These are phyloP conservation scores for Drosophila orosa DNA, from an alignment of 1,140 invertebrate species.

Conservation along the genomic window DNA sequence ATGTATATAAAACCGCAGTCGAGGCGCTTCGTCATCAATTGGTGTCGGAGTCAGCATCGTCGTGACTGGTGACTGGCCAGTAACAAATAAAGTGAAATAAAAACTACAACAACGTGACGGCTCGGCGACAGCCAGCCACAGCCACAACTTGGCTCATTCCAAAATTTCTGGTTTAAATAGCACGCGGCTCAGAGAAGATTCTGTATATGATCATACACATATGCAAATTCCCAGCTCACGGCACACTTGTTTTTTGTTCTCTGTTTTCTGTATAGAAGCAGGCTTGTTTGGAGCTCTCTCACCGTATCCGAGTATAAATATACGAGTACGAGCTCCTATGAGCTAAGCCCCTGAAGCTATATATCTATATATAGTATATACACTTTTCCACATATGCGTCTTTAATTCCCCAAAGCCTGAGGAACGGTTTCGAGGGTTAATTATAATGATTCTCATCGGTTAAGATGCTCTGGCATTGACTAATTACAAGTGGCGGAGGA, in stretches of 20 bases:
- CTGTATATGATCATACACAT: slow-evolving; percentile 35
- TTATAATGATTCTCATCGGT: slow-evolving; percentile 62
- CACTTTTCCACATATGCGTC: slow-evolving; percentile 15
- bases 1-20: slow-evolving; percentile 19
- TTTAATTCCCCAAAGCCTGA: slow-evolving; percentile 37
- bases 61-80: slow-evolving; percentile 55
- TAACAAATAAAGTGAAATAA: slow-evolving; percentile 22
- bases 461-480: slow-evolving; percentile 44
- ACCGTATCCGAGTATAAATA: slow-evolving; percentile 16
- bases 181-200: slow-evolving; percentile 59
- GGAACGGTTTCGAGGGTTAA: slow-evolving; percentile 70
- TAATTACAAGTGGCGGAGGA: slow-evolving; percentile 30
- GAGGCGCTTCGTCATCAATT: slow-evolving; percentile 65
- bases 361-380: slow-evolving; percentile 17
- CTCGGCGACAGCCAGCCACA: slow-evolving; percentile 10
- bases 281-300: slow-evolving; percentile 27
- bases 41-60: slow-evolving; percentile 33
- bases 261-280: slow-evolving; percentile 7
- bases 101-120: slow-evolving; percentile 36
- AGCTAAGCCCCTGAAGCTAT: slow-evolving; percentile 61
- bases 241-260: slow-evolving; percentile 5
- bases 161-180: slow-evolving; percentile 68
- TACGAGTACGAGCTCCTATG: slow-evolving; percentile 48
- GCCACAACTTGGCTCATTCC: slow-evolving; percentile 56
- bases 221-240: slow-evolving; percentile 22